phyloP scores from a whole-genome alignment of 2,797 vertebrate species.

The Danio choprae region DNA sequence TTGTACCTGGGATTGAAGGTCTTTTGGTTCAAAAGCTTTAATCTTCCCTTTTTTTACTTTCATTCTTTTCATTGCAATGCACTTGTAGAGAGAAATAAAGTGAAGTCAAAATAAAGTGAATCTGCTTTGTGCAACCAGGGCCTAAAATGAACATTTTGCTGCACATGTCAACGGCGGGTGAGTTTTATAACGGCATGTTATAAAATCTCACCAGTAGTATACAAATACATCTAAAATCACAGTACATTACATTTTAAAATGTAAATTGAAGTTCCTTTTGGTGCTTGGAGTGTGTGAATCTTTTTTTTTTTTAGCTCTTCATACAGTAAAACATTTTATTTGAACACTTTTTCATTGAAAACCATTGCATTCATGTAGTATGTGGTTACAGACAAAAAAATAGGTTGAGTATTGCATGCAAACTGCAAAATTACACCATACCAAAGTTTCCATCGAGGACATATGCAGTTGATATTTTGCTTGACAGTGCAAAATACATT shows the following conservation, averaged over 20 bases:
- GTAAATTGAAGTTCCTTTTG: no score
- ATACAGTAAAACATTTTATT: no score
- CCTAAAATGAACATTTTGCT: background rate
- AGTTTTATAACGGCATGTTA: no score
- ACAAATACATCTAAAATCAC: no score
- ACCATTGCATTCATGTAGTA: background rate
- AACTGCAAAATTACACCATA: background rate
- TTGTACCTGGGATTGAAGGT: background rate
- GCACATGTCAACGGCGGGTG: no score
- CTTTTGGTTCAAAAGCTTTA: background rate
- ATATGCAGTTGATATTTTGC: background rate
- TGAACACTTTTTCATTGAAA: background rate
- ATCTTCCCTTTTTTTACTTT: background rate
- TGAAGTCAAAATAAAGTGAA: background rate
- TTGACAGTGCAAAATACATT: no score
- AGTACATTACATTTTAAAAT: no score
- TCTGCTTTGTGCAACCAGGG: background rate
- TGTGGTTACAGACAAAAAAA: background rate
- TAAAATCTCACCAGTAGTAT: no score
- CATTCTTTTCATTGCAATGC: background rate
- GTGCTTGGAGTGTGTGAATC: no score
- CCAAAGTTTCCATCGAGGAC: no score
- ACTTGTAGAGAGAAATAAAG: background rate
- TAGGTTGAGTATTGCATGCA: slow-evolving; percentile 13
- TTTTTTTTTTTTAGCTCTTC: no score